A percentile compares a stretch with the other conserved stretches of the same genome.
These are phyloP conservation scores for Drosophila recens DNA, from an alignment of 2,888 invertebrate species.

Conservation along the genomic window DNA sequence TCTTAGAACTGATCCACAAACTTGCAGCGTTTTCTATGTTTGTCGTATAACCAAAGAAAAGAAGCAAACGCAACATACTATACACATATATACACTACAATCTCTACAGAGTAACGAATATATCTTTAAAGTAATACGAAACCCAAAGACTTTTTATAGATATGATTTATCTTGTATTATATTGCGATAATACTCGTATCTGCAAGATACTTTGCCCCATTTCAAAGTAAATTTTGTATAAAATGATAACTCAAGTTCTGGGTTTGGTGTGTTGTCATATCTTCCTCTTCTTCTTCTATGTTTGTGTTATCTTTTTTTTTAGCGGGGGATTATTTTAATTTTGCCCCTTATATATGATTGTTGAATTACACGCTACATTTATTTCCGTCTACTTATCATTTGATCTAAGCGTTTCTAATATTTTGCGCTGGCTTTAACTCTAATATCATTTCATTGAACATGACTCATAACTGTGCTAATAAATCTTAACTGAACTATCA, in stretches of 20 bases:
- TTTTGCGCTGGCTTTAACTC: conserved; percentile 55
- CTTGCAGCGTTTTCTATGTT: conserved; percentile 26
- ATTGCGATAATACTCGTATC: background rate
- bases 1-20: conserved; percentile 14
- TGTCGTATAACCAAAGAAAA: conserved; percentile 41
- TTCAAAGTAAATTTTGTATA: background rate
- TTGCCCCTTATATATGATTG: conserved; percentile 19
- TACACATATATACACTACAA: conserved; percentile 20
- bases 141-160: background rate
- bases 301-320: conserved; percentile 11
- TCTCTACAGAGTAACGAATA: background rate
- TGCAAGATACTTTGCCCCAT: conserved; percentile 1
- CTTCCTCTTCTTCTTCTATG: background rate
- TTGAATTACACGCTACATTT: conserved; percentile 40
- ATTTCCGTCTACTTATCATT: conserved; percentile 38
- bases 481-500: conserved; percentile 19
- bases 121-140: background rate
- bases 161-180: background rate
- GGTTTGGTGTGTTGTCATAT: conserved; percentile 30
- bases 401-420: conserved; percentile 45
- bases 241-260: conserved; percentile 18
- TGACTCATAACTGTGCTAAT: conserved; percentile 57
- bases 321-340: background rate
- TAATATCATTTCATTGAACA: conserved; percentile 67
- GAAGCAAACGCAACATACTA: conserved; percentile 31